Percentiles rank a stretch among this genome's conserved stretches.
These are phyloP conservation scores for Drosophila anomelani DNA, from an alignment of 2,888 invertebrate species.

Conservation along the genomic window DNA sequence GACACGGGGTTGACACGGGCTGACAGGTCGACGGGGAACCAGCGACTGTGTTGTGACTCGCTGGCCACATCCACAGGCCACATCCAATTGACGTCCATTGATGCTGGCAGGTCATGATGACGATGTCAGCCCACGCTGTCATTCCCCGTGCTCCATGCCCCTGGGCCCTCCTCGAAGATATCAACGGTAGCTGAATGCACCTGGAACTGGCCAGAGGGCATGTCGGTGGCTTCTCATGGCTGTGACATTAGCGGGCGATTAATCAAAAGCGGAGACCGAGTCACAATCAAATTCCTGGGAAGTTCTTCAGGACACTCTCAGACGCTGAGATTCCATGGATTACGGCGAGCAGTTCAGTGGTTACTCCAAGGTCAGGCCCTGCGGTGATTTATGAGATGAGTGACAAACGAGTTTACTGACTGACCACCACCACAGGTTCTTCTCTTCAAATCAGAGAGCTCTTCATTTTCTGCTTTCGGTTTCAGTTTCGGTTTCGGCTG, in stretches of 20 bases:
- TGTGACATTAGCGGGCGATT: constrained; percentile 67
- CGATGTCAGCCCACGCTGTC: constrained; percentile 42
- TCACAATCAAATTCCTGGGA: constrained; percentile 48
- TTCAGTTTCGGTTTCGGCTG: constrained; percentile 26
- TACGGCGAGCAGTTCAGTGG: constrained; percentile 5
- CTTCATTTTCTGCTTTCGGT: constrained; percentile 21
- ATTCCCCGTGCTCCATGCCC: constrained; percentile 1
- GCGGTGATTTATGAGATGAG: constrained; percentile 73
- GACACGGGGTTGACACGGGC: constrained; percentile 64
- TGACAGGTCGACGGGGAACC: constrained; percentile 47
- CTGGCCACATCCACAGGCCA: constrained; percentile 39
- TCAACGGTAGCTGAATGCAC: constrained; percentile 37
- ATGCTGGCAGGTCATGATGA: constrained; percentile 55
- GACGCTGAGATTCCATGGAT: constrained; percentile 28
- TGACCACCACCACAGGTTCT: constrained; percentile 39
- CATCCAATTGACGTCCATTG: constrained; percentile 69
- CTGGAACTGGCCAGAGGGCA: constrained; percentile 6
- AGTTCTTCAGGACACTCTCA: constrained; percentile 58
- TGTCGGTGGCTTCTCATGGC: constrained; percentile 23
- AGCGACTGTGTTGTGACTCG: constrained; percentile 56
- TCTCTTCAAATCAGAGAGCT: constrained; percentile 9
- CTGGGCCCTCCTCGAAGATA: not conserved
- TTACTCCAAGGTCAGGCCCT: constrained; percentile 39
- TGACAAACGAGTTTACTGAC: constrained; percentile 70
- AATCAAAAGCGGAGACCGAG: constrained; percentile 52